These are phyloP conservation scores for Girardinus metallicus DNA, from an alignment of 2,797 vertebrate species.

Conservation along the genomic window DNA sequence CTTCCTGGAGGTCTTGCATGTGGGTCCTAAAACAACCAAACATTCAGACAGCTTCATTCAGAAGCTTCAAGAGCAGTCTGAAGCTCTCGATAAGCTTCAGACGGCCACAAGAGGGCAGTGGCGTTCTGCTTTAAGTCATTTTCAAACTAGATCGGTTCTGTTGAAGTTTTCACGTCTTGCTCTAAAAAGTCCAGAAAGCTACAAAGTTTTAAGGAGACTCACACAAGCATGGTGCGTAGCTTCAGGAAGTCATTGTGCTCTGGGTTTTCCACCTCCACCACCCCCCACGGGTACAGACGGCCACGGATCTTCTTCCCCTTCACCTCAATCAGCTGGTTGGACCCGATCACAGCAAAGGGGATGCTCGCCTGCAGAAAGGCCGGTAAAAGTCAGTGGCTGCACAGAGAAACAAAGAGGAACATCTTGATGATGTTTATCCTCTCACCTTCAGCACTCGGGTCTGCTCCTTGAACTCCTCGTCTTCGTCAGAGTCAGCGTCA, in stretches of 20 bases:
- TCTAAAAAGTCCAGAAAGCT: slow-evolving; percentile 6
- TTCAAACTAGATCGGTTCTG: neutral
- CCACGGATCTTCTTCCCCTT: slow-evolving; percentile 93
- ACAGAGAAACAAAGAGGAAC: neutral
- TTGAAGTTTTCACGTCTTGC: slow-evolving; percentile 17
- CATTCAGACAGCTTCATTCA: slow-evolving; percentile 8
- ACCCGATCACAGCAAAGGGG: slow-evolving; percentile 89
- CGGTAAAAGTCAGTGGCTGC: slow-evolving; percentile 29
- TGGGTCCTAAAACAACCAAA: slow-evolving; percentile 82
- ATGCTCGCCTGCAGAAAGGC: slow-evolving; percentile 83
- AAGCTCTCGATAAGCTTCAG: too few species aligned
- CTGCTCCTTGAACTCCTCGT: slow-evolving; percentile 93
- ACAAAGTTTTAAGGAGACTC: slow-evolving; percentile 67
- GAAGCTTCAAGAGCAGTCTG: too few species aligned
- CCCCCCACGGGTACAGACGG: slow-evolving; percentile 89
- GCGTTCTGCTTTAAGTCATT: slow-evolving; percentile 1
- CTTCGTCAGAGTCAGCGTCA: slow-evolving; percentile 91
- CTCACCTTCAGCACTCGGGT: slow-evolving; percentile 88
- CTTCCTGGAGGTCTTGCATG: slow-evolving; percentile 93
- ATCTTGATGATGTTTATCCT: slow-evolving; percentile 1
- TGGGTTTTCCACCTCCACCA: slow-evolving; percentile 91
- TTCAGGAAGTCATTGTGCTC: slow-evolving; percentile 95
- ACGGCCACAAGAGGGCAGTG: slow-evolving; percentile 62
- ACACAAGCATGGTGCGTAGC: slow-evolving; percentile 90
- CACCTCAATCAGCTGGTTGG: slow-evolving; percentile 93